A percentile compares a stretch with the other conserved stretches of the same genome.
Evolutionary conservation across 2,888 invertebrate genomes (phyloP).

Genomic region (Tenthredo distinguenda): DNA sequence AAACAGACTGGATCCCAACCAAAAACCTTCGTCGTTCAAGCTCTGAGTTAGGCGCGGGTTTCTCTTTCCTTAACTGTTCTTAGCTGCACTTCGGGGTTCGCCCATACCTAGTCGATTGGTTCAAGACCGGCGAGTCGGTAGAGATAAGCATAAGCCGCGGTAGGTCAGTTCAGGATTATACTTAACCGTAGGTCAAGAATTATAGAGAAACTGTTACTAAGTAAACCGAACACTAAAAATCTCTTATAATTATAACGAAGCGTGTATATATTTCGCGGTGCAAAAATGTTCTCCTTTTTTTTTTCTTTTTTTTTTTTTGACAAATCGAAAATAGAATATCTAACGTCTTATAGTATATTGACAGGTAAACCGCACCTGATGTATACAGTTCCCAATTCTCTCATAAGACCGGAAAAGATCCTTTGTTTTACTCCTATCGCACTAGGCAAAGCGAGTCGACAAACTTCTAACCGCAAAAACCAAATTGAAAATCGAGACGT

Average conservation of each 20-base stretch:
- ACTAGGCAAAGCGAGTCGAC: not conserved
- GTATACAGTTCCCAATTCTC: constrained; percentile 16
- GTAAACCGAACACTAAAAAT: not conserved
- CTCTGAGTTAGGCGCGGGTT: not conserved
- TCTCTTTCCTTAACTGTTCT: not conserved
- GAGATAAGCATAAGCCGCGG: constrained; percentile 8
- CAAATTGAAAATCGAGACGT: constrained; percentile 44
- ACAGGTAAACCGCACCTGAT: constrained; percentile 3
- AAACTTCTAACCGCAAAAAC: constrained; percentile 15
- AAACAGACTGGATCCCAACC: constrained; percentile 47
- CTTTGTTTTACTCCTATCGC: not conserved
- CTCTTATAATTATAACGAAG: not conserved
- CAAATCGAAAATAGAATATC: not conserved
- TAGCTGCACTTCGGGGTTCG: not conserved
- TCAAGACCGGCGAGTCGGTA: not conserved
- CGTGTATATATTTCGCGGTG: not conserved
- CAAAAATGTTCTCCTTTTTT: not conserved
- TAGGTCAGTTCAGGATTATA: not conserved
- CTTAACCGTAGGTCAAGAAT: not conserved
- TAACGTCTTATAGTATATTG: not conserved
- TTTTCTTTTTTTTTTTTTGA: no score
- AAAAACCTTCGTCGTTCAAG: constrained; percentile 40
- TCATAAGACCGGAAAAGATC: constrained; percentile 7
- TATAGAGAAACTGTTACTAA: not conserved
- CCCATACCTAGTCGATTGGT: not conserved